Evolutionary conservation across 1,140 invertebrate species (phyloP), one percentile per base, ranked within the genome.

Genomic region (Drosophila obscura): DNA sequence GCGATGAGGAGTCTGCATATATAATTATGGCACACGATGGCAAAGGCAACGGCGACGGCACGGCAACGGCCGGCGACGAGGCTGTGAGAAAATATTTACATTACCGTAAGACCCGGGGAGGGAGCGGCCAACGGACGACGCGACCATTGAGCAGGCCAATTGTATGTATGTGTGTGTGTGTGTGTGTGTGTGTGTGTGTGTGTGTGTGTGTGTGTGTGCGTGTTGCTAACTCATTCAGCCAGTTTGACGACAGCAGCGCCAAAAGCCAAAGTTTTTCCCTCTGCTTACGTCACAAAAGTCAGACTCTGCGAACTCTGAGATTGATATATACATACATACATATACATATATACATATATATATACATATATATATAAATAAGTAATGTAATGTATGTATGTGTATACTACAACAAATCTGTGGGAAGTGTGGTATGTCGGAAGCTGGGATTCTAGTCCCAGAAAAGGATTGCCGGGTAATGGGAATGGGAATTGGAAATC

Each of bases 231-330:
- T 57, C 82, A 87, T 87, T 84, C 82, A 87, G 82, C 82, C 83
- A 88, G 82, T 87, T 87, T 88, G 82, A 88, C 83, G 82, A 88
- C 83, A 87, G 77, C 82, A 85, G 22, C 76, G 35, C 64, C 77
- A 66, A 55, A 61, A 65, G 68, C 76, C 56, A 52, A 67, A 60
- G 64, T 58, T 73, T 62, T 61, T 49, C 44, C 44, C 66, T 80
- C 64, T 67, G 63, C 73, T 84, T 84, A 74, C 81, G 81, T 84
- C 81, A 84, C 81, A 77, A 53, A 39, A 69, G 53, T 15, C 8
- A 6, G 31, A n/a, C 49, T 61, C 59, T 61, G 49, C 49, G 26
- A 45, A 9, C 11, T 22, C 11, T 22, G 65, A 44, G 64, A 69
- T 48, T 69, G 67, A 69, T 66, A 69, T 46, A 69, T 31, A 1